A percentile compares a stretch with the other conserved stretches of the same genome.
phyloP scores from a whole-genome alignment of 2,888 invertebrate species.

The Nasonia oneida region DNA sequence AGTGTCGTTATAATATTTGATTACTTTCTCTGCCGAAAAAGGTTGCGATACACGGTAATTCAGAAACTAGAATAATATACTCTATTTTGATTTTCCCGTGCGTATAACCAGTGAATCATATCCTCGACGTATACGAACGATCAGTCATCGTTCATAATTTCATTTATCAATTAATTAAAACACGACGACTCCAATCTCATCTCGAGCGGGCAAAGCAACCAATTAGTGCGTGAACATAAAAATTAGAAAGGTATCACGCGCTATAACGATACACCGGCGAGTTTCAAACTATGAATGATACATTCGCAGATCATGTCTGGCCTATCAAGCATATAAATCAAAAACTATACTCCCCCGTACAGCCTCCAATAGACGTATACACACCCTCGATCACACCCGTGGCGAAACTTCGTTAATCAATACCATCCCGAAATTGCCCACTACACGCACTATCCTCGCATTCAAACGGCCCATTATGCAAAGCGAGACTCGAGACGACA shows the following conservation, averaged over 20 bases:
- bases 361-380: not conserved
- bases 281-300: not conserved
- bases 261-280: not conserved
- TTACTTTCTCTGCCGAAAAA: not conserved
- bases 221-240: not conserved
- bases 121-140: not conserved
- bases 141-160: not conserved
- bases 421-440: not conserved
- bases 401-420: not conserved
- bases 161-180: not conserved
- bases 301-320: constrained; percentile 25
- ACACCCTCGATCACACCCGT: not conserved
- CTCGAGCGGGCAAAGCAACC: not conserved
- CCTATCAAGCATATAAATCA: not conserved
- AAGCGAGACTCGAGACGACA: not conserved
- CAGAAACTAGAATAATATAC: not conserved
- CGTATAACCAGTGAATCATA: not conserved
- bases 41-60: not conserved
- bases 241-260: not conserved
- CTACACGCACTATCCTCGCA: not conserved
- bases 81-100: not conserved
- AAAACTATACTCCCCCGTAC: not conserved
- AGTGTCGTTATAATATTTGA: not conserved
- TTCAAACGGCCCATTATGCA: constrained; percentile 22
- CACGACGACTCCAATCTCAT: not conserved